phyloP scores from a whole-genome alignment of 2,888 invertebrate species.

The Dolichomitus sp. region DNA sequence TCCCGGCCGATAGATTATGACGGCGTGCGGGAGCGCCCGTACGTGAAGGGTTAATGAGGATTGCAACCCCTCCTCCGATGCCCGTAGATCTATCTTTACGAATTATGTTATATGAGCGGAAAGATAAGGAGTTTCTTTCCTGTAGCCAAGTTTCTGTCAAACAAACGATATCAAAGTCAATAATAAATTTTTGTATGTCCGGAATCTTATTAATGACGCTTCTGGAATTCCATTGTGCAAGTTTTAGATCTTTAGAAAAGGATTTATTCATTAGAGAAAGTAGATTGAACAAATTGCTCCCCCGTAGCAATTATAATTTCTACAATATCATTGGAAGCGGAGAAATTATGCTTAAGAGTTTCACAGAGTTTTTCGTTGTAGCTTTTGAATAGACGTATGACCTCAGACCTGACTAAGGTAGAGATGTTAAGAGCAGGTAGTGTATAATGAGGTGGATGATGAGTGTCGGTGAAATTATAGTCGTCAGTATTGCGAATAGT shows the following conservation, averaged over 20 bases:
- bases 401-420: too few species aligned
- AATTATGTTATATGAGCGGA: not conserved
- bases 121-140: not conserved
- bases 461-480: too few species aligned
- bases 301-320: slow-evolving; percentile 6
- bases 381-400: not conserved
- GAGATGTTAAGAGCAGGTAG: too few species aligned
- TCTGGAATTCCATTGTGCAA: not conserved
- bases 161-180: not conserved
- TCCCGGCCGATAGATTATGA: too few species aligned
- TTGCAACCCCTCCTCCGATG: too few species aligned
- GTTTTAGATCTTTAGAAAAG: too few species aligned
- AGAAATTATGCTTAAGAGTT: not conserved
- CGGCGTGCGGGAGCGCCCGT: too few species aligned
- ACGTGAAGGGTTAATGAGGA: too few species aligned
- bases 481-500: too few species aligned
- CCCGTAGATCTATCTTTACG: slow-evolving; percentile 4
- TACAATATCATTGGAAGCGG: not conserved
- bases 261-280: too few species aligned
- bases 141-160: slow-evolving; percentile 6
- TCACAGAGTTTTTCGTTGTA: not conserved
- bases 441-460: too few species aligned
- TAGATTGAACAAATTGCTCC: too few species aligned
- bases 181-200: slow-evolving; percentile 1
- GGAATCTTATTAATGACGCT: slow-evolving; percentile 1